Conservation (phyloP, 2,113 vertebrate genomes). For the Lepus americanus region DNA sequence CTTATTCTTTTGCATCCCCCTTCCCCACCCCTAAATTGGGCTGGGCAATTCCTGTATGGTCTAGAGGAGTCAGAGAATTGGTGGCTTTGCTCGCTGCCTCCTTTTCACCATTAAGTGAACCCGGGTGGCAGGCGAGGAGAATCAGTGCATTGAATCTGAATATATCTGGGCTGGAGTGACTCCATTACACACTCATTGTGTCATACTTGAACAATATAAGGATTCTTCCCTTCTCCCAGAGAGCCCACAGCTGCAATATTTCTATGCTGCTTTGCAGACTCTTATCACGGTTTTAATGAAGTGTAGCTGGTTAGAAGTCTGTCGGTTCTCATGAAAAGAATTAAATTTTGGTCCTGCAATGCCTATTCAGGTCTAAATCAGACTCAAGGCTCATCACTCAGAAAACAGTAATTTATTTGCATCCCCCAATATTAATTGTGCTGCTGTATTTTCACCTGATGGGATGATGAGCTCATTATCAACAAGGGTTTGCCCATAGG, state of each 20-base stretch:
- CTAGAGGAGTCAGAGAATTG: constrained; percentile 39
- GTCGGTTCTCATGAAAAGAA: constrained; percentile 84
- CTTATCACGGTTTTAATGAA: constrained; percentile 86
- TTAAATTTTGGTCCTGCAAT: constrained; percentile 77
- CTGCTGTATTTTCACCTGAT: constrained; percentile 86
- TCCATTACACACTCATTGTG: constrained; percentile 80
- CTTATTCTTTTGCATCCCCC: neutral
- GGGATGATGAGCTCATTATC: constrained; percentile 83
- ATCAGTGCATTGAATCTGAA: constrained; percentile 81
- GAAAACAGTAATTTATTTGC: constrained; percentile 81
- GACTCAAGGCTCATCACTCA: constrained; percentile 82
- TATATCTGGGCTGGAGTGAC: constrained; percentile 80
- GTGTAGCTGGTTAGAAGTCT: constrained; percentile 84
- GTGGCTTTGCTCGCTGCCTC: neutral
- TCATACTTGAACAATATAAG: constrained; percentile 83
- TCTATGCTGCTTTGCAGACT: constrained; percentile 76
- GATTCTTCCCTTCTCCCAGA: constrained; percentile 79
- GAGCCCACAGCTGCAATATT: constrained; percentile 82
- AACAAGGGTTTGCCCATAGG: constrained; percentile 80
- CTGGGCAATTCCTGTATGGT: constrained; percentile 11
- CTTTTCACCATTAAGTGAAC: constrained; percentile 57
- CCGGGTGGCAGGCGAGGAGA: constrained; percentile 72
- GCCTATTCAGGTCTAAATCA: constrained; percentile 79
- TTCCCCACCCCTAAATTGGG: neutral
- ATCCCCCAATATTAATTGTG: constrained; percentile 84